Base-by-base conservation (phyloP, 2,888 invertebrate genomes). In the Trichopria drosophilae region DNA sequence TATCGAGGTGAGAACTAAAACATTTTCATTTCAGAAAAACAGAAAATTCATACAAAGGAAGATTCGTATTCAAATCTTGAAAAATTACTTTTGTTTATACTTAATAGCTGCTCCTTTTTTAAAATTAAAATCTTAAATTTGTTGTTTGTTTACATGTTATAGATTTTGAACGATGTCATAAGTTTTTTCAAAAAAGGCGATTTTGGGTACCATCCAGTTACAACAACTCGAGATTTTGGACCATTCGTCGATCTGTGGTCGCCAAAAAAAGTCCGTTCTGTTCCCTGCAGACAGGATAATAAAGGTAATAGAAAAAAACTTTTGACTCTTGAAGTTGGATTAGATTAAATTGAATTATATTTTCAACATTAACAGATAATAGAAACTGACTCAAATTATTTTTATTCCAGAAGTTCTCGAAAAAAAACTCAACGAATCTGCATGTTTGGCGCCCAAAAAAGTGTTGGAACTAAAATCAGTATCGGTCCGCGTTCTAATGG, bases 221-320 rank as follows among this genome's bases (percentile, higher is more conserved):
- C 41, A 13, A 47, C 46, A 4, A 55, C 53, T 53, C 50, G 56
- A 20, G 62, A 65, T 6, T 53, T 48, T 16, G 66, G 70, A 1
- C 79, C 82, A 47, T 64, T 72, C 3, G 84, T 83, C 47, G 86
- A 88, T 64, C 75, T 88, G 2, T 88, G 88, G 88, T 82, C 84
- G 41, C 84, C 87, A 0, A 85, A 82, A 67, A 84, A 85, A 69
- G 76, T 87, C 37, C 78, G 77, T 4, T 66, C 66, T 36, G 65
- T 72, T 40, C 67, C 68, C 2, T 73, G 67, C 46, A 68, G 65
- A 20, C 63, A 71, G 50, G 32, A 52, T 2, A 46, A 56, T 15
- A 51, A 57, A 35, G 58, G 67, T 64, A 39, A 57, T n/a, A n/a
- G n/a, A n/a, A n/a, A n/a, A 45, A 31, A 31, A 18, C 6, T 9